Base-by-base conservation (phyloP, 2,113 vertebrate species). In the Proteles cristata region DNA sequence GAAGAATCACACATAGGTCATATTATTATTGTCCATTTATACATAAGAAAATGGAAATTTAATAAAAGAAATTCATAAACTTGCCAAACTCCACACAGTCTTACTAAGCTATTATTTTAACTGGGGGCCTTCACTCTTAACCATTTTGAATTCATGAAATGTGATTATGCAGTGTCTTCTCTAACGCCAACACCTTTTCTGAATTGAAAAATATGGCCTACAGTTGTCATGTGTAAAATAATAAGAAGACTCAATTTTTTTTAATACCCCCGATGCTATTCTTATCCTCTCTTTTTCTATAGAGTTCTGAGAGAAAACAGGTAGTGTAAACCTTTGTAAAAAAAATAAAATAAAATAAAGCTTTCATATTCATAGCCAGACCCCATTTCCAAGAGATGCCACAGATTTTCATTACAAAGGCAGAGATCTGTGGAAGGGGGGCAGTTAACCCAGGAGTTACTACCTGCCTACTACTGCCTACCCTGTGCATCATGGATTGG, bases 261-360 rank as follows among this genome's bases (percentile, higher is more conserved):
- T 21, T 65, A 31, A 1, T 33, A 5, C 12, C 1, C 5, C 12
- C 0, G 10, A 14, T 11, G 7, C 25, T 28, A 0, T 23, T 39
- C 31, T 43, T 77, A 9, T 73, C 39, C 73, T 73, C 39, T 83
- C 5, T 85, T 76, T 93, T 93, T 63, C 5, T 12, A 14, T 19
- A 35, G 21, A 65, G 17, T 82, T 81, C 7, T 23, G 25, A 39
- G 53, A 74, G 3, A n/a, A 19, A 66, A 39, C 19, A 43, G 26
- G 10, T 55, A 26, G 58, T 61, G 15, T 35, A 35, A 50, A 4
- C n/a, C 16, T 87, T 65, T 31, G 8, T 33, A 66, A 79, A 92
- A 55, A 14, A 50, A 33, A 74, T 16, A 55, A 5, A 17, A 55
- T 16, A 39, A 39, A 39, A 3, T 39, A 39, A 1, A n/a, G 10